phyloP scores from a whole-genome alignment of 2,113 vertebrate species.

The Neopipo cinnamomea region DNA sequence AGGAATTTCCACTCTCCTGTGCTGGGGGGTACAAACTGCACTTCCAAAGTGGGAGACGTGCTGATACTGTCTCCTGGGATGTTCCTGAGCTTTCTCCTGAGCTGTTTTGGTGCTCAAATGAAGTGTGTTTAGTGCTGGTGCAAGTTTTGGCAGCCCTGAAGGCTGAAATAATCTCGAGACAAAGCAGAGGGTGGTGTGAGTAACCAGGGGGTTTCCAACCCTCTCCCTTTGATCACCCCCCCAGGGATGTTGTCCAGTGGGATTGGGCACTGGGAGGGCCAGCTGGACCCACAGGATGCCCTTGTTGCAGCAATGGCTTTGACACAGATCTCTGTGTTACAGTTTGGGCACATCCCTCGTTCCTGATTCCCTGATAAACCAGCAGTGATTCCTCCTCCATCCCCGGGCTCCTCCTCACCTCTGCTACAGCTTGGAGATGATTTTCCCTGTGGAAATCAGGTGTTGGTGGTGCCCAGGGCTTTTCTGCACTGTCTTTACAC shows the following conservation, averaged over 20 bases:
- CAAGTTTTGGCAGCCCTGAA: not conserved
- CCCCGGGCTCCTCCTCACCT: not conserved
- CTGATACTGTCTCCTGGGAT: not conserved
- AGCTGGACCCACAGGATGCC: not conserved
- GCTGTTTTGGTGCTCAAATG: not conserved
- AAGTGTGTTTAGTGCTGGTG: not conserved
- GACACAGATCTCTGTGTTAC: not conserved
- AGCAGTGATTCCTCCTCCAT: not conserved
- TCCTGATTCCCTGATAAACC: not conserved
- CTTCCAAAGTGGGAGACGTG: not conserved
- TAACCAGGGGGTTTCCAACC: not conserved
- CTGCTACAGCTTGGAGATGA: not conserved
- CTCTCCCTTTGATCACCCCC: not conserved
- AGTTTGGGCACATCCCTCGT: not conserved
- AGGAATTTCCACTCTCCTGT: not conserved
- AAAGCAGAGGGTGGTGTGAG: not conserved
- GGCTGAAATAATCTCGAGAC: not conserved
- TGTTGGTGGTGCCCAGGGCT: not conserved
- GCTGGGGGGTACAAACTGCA: not conserved
- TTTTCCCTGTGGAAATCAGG: not conserved
- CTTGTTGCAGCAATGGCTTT: not conserved
- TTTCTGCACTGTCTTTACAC: not conserved
- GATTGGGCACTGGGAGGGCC: not conserved
- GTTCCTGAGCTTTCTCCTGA: not conserved
- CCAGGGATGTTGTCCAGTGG: fast-evolving